Evolutionary conservation across 2,113 vertebrate genomes (phyloP), one percentile per base, ranked within the genome.

Genomic region (Sander lucioperca): DNA sequence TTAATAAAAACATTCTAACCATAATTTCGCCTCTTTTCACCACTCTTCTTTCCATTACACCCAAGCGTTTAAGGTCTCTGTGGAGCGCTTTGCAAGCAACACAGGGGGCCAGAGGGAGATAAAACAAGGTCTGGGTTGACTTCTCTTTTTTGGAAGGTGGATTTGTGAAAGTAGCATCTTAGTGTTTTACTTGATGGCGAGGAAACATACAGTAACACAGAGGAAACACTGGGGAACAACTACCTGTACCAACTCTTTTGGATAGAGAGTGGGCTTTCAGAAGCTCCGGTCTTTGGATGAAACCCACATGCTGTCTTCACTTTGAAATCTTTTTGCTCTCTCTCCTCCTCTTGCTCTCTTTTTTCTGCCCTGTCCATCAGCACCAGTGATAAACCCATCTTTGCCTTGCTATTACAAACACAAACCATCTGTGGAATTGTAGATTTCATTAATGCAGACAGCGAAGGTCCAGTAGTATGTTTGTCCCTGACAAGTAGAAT

Each of bases 1-100:
- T 96, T 96, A 96, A 97, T 95, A 95, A 94, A 96, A 95, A 93
- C 92, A 96, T 95, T 95, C 95, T 94, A 94, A 80, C 90, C 79
- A 92, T 96, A 94, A 95, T 95, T 92, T 51, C 69, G 67, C 83
- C 91, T 90, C 85, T 90, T 90, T 90, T 94, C 90, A 92, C 78
- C 93, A 89, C 80, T 89, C 68, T 71, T 83, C 85, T 94, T 92
- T 88, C 93, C 92, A 94, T 95, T 96, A 96, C 94, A 95, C 93
- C 88, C 93, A 92, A 95, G 86, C 93, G 86, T 89, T 94, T 91
- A 92, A 82, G 84, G 87, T 92, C 94, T 95, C 91, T 84, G 23
- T 86, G 87, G 94, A 91, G 93, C 79, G 76, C 87, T 95, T 96
- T 95, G 94, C 39, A 93, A 93, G 92, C 85, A 6, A 70, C 86